Base-by-base conservation (phyloP, 2,797 vertebrate species). In the Sebastes cheni region DNA sequence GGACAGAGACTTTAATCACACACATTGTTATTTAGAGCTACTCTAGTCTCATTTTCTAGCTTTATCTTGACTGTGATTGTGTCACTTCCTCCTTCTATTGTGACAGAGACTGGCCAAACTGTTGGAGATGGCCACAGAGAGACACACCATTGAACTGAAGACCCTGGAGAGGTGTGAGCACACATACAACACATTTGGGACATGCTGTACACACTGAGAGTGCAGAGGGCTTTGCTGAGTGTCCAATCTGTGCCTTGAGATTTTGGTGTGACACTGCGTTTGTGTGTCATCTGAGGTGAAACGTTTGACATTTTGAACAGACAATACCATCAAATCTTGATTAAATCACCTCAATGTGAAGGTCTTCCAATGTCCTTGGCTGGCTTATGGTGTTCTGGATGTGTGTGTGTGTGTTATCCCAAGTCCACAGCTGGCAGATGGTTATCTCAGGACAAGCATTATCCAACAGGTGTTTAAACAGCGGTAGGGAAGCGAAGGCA, bases 21-120 rank as follows among this genome's bases (percentile, higher is more conserved):
- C n/a, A 30, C 52, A 42, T 55, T 61, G 29, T 50, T 85, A 67
- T 68, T 82, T 36, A 55, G 64, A 74, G 54, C 14, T 4, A 42
- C 66, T 73, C 14, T 36, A 20, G n/a, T 39, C 36, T 67, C 0
- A 22, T 66, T 69, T 68, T 67, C 50, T 42, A 27, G 22, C n/a
- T 77, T 67, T n/a, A 29, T 29, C 36, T 75, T 74, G 22, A 74
- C 69, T 73, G 71, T 71, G 61, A 87, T 16, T 36, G 23, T 75
- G 86, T 42, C 29, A 83, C 55, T 86, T 91, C 71, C 75, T 92
- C 56, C 69, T 86, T 91, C 56, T 65, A 8, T 72, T 87, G 74
- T 81, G 78, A 82, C 94, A 99, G 98, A 96, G 97, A 93, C 94
- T 96, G 67, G 54, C 96, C 87, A 98, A 97, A 92, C 96, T 99